Base-by-base conservation (phyloP, 2,888 invertebrate genomes). In the Carterocephalus palaemon region DNA sequence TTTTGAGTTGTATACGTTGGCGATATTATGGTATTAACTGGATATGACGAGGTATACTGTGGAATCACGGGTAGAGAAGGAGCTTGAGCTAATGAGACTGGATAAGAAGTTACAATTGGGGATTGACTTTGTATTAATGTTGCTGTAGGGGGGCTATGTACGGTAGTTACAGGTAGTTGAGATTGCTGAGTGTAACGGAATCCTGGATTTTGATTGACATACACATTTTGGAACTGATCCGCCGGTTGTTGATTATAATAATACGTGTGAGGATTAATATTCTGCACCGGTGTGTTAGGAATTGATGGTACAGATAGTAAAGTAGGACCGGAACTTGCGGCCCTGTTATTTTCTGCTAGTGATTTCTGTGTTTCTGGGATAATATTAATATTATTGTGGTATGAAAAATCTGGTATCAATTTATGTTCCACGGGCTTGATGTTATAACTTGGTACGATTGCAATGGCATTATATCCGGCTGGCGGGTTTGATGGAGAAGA, bases 81-180 rank as follows among this genome's bases (percentile, higher is more conserved):
- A 5, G 36, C 9, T 50, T 54, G 53, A 32, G 52, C 15, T n/a
- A 54, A 12, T 5, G 54, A 39, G 4, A 50, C 7, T 4, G 36
- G 45, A 10, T 48, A 15, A 5, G 53, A 32, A 13, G 48, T 60
- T 36, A 72, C 46, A 41, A 69, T 43, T 5, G 59, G 15, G 8
- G 31, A 9, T 8, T 23, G 37, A 6, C 19, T 32, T 4, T 23
- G 17, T 23, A 45, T 12, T 12, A 24, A 23, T 2, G 37, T 24
- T 12, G 37, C 31, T 12, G 38, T 28, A 5, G 24, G 8, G 6
- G 24, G 37, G 5, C 12, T 17, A 31, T 23, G 37, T 4, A 24
- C 4, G 5, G 13, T 13, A 20, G 31, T 17, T n/a, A 19, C 7
- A 2, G 37, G 23, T 4, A 15, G 12, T 29, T 16, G 23, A 1